These are phyloP conservation scores for Tribolium madens DNA, from an alignment of 1,140 invertebrate species.

Conservation along the genomic window DNA sequence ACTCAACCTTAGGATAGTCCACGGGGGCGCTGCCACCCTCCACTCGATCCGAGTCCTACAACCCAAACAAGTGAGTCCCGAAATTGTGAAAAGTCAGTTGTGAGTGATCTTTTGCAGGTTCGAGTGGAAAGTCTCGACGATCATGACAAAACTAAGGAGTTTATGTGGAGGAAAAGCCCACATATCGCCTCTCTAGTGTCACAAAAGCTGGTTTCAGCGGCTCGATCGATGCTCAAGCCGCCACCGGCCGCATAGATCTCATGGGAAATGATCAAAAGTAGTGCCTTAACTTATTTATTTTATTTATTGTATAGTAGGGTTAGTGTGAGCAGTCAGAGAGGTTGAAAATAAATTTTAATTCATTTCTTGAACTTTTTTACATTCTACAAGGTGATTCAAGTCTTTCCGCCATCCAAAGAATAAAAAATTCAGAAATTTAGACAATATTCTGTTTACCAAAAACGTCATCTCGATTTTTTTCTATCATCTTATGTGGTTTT, in stretches of 20 bases:
- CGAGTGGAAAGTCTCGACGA: constrained; percentile 83
- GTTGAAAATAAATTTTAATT: constrained; percentile 8
- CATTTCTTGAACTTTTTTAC: background rate
- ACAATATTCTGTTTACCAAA: too few species aligned
- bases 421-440: too few species aligned
- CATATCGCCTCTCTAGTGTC: constrained; percentile 86
- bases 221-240: constrained; percentile 79
- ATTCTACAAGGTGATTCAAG: too few species aligned
- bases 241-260: constrained; percentile 45
- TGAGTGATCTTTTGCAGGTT: constrained; percentile 70
- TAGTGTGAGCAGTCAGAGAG: background rate
- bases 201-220: constrained; percentile 80
- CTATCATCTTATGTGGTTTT: too few species aligned
- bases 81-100: background rate
- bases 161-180: constrained; percentile 83
- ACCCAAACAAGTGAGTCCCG: constrained; percentile 80
- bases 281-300: constrained; percentile 24
- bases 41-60: constrained; percentile 86
- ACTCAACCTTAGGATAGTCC: constrained; percentile 80
- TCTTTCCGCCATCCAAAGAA: too few species aligned
- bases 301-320: constrained; percentile 12
- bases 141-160: constrained; percentile 84
- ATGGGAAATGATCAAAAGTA: background rate
- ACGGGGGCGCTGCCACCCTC: constrained; percentile 80
- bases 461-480: too few species aligned